Conservation (phyloP, 2,797 vertebrate species). For the Platyrinchus mystaceus region DNA sequence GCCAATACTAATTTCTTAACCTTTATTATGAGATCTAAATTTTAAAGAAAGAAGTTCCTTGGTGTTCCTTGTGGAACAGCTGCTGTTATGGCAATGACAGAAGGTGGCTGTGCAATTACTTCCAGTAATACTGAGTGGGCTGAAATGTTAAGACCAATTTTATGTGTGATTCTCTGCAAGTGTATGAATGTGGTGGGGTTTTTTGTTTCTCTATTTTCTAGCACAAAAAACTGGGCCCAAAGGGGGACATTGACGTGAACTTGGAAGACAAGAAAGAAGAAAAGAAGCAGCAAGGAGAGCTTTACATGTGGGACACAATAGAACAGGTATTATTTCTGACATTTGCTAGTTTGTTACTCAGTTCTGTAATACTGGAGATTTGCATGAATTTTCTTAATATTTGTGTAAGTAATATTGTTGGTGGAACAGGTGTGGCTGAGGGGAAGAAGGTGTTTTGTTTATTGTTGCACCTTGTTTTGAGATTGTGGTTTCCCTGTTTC, state of each 20-base stretch:
- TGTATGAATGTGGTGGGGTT: not conserved
- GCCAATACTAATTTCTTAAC: not conserved
- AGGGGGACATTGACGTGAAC: constrained; percentile 75
- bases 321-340: constrained; percentile 82
- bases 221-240: constrained; percentile 94
- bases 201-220: constrained; percentile 27
- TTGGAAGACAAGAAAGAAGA: constrained; percentile 85
- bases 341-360: not conserved
- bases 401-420: not conserved
- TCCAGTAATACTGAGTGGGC: not conserved
- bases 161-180: not conserved
- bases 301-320: constrained; percentile 95
- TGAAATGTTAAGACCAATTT: not conserved
- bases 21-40: not conserved
- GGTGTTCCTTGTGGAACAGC: not conserved
- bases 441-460: not conserved
- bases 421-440: not conserved
- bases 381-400: not conserved
- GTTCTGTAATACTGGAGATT: not conserved
- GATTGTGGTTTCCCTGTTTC: not conserved
- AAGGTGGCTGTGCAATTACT: not conserved
- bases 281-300: constrained; percentile 87
- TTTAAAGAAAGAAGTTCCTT: not conserved
- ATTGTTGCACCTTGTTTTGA: not conserved
- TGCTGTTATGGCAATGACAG: not conserved